Evolutionary conservation across 2,797 vertebrate genomes (phyloP), one percentile per base, ranked within the genome.

Genomic region (Chromobotia macracanthus): DNA sequence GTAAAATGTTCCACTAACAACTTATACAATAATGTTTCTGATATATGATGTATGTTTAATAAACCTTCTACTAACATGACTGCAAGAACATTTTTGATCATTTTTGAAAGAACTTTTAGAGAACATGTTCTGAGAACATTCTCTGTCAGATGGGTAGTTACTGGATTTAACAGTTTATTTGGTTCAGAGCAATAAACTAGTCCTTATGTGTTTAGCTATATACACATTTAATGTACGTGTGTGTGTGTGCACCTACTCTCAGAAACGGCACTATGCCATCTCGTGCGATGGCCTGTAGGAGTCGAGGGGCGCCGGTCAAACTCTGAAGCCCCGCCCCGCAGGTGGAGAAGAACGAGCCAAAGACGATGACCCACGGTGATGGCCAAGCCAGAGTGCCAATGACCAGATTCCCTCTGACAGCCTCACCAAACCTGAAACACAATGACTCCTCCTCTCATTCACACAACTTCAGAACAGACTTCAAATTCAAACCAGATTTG

Each of bases 291-390:
- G 97, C 97, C 89, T 99, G 97, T 72, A 99, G 84, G 76, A 99
- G 96, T 55, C 97, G 96, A 0, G 97, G 97, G 3, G 97, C 97
- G 71, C 97, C 97, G 0, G 97, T 99, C 90, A 99, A 90, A 84
- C 97, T 99, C 94, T 99, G 97, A 70, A 99, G 94, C n/a, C 97
- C 97, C 0, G 97, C 97, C 38, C 97, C 97, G 12, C 96, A 97
- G 0, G 97, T 98, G 82, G 97, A 98, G 90, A 98, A 98, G 91
- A 98, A 97, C 61, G 97, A 98, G 28, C 97, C 97, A 0, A 98
- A 94, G 87, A 98, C 97, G 18, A 98, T 98, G 84, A 98, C 97
- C 97, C 97, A 98, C 0, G 97, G 97, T 7, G 96, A 97, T 0
- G 97, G 97, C 97, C 97, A 98, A 0, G 97, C 95, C 86, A 98